A percentile compares a stretch with the other conserved stretches of the same genome.
Conservation (phyloP, 2,113 vertebrate species). For the Phocoena phocoena region DNA sequence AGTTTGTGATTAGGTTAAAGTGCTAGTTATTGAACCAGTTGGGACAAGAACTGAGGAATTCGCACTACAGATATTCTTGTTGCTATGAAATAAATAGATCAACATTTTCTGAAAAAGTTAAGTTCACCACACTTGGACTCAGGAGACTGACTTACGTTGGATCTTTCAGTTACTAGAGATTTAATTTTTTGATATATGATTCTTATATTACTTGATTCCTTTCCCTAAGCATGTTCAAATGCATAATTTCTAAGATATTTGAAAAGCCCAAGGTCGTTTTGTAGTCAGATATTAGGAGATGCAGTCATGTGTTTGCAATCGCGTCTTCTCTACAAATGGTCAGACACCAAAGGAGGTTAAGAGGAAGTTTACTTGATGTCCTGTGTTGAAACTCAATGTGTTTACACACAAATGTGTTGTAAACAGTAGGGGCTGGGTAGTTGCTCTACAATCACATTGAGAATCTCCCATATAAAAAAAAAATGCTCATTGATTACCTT, state of each 20-base stretch:
- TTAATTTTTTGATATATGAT: background rate
- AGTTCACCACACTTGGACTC: background rate
- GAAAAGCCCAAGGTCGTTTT: background rate
- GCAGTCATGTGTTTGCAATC: background rate
- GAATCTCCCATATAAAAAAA: background rate
- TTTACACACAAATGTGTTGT: background rate
- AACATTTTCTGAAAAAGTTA: background rate
- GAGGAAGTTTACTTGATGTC: background rate
- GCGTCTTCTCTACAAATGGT: background rate
- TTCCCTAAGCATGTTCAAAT: background rate
- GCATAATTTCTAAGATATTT: background rate
- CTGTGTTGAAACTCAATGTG: background rate
- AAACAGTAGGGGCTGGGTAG: background rate
- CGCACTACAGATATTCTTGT: background rate
- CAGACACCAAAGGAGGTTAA: background rate
- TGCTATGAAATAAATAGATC: background rate
- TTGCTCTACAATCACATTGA: background rate
- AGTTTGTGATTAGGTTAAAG: background rate
- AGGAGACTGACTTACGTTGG: background rate
- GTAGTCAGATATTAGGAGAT: background rate
- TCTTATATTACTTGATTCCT: background rate
- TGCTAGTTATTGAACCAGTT: background rate
- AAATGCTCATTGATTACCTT: background rate
- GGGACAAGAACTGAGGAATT: background rate
- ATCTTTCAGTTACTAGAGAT: background rate